phyloP scores from a whole-genome alignment of 2,888 invertebrate species.

The Galeruca laticollis region DNA sequence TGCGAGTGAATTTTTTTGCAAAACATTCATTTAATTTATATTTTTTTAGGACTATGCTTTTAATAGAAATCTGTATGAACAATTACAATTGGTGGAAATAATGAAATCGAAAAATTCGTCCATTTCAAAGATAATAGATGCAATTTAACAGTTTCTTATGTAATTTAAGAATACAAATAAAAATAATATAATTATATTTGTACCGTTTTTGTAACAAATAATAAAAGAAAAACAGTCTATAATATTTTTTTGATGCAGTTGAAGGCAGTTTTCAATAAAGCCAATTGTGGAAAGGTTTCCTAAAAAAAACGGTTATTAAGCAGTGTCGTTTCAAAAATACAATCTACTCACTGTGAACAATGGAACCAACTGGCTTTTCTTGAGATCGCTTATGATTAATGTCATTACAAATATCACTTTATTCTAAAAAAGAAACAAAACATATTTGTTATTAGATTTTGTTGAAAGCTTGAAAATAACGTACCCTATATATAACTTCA shows the following conservation, averaged over 20 bases:
- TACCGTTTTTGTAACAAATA: neutral
- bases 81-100: constrained; percentile 34
- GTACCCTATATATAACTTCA: constrained; percentile 47
- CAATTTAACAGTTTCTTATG: constrained; percentile 23
- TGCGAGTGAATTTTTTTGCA: neutral
- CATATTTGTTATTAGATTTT: too few species aligned
- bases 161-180: neutral
- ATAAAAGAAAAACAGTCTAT: neutral
- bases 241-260: constrained; percentile 21
- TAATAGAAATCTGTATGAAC: constrained; percentile 24
- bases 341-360: constrained; percentile 41
- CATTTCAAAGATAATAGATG: constrained; percentile 39
- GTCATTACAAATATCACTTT: constrained; percentile 43
- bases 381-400: constrained; percentile 33
- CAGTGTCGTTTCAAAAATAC: neutral
- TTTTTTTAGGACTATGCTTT: constrained; percentile 16
- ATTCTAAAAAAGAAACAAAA: constrained; percentile 36
- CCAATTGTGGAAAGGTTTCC: constrained; percentile 41
- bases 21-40: neutral
- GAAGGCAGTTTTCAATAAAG: constrained; percentile 39
- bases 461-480: constrained; percentile 2
- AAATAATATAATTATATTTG: neutral
- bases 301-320: constrained; percentile 36
- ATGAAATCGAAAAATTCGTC: constrained; percentile 34
- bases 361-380: constrained; percentile 35